Conservation (phyloP, 2,888 invertebrate genomes). For the Cordylochernes scorpioides region DNA sequence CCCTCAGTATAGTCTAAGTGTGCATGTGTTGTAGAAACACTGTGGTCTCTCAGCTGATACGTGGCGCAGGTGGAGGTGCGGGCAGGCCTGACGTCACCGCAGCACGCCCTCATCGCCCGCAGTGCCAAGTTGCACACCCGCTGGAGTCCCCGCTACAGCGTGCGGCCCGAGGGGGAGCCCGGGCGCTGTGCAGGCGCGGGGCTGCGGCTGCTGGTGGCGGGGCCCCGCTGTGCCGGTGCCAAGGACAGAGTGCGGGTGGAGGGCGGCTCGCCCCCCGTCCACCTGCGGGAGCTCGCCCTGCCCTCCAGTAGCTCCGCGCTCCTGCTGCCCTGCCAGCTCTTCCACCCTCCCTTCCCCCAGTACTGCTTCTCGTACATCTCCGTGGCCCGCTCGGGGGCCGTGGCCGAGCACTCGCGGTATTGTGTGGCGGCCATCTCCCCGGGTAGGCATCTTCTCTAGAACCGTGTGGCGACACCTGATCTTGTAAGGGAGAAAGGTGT, state of each 20-base stretch:
- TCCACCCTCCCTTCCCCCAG: constrained; percentile 9
- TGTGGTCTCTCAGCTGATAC: no score
- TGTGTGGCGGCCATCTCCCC: no score
- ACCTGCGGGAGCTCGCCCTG: constrained; percentile 11
- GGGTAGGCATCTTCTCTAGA: constrained; percentile 4
- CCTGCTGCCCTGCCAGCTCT: constrained; percentile 11
- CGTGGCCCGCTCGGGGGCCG: constrained; percentile 12
- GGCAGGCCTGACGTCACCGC: constrained; percentile 3
- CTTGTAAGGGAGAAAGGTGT: no score
- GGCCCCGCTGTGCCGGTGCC: constrained; percentile 14
- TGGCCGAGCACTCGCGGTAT: constrained; percentile 11
- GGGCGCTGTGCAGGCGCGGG: constrained; percentile 10
- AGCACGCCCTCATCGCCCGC: constrained; percentile 4
- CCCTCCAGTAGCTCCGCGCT: constrained; percentile 10
- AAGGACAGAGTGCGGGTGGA: constrained; percentile 15
- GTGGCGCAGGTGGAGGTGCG: no score
- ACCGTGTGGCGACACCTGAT: no score
- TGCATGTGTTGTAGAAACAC: no score
- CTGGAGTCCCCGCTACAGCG: constrained; percentile 11
- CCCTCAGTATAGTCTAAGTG: no score
- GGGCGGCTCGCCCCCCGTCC: constrained; percentile 7
- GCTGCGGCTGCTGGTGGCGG: constrained; percentile 12
- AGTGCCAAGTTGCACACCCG: constrained; percentile 9
- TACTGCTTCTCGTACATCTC: constrained; percentile 15
- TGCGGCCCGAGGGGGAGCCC: constrained; percentile 8